A percentile compares a stretch with the other conserved stretches of the same genome.
phyloP scores from a whole-genome alignment of 2,113 vertebrate genomes.

The Osmerus mordax region DNA sequence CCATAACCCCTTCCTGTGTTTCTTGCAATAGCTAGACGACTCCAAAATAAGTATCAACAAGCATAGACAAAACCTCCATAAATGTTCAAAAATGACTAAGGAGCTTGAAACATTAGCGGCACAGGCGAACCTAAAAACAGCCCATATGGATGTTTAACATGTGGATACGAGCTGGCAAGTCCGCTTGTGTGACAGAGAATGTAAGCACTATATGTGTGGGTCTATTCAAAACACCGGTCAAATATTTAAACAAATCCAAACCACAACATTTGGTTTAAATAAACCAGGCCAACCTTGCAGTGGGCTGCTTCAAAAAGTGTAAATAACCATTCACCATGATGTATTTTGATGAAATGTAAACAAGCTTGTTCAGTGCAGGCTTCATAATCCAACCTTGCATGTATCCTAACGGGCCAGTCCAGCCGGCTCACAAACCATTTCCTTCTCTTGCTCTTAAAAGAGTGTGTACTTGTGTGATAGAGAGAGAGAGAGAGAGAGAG shows the following conservation, averaged over 20 bases:
- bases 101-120: too few relatives aligned
- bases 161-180: background rate
- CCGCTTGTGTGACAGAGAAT: background rate
- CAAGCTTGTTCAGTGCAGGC: background rate
- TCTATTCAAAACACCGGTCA: constrained; percentile 40
- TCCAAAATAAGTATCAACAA: constrained; percentile 9
- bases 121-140: background rate
- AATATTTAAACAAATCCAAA: constrained; percentile 47
- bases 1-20: background rate
- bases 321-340: background rate
- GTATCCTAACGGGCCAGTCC: background rate
- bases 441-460: constrained; percentile 5
- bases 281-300: constrained; percentile 18
- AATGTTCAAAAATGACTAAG: background rate
- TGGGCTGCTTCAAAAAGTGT: constrained; percentile 11
- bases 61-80: background rate
- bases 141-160: constrained; percentile 5
- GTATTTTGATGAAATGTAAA: constrained; percentile 19
- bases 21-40: background rate
- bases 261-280: constrained; percentile 43
- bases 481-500: background rate
- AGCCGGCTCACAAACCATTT: constrained; percentile 5
- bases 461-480: constrained; percentile 3
- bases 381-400: background rate
- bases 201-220: constrained; percentile 22